Base-by-base conservation (phyloP, 2,113 vertebrate species). In the Sturnira hondurensis region DNA sequence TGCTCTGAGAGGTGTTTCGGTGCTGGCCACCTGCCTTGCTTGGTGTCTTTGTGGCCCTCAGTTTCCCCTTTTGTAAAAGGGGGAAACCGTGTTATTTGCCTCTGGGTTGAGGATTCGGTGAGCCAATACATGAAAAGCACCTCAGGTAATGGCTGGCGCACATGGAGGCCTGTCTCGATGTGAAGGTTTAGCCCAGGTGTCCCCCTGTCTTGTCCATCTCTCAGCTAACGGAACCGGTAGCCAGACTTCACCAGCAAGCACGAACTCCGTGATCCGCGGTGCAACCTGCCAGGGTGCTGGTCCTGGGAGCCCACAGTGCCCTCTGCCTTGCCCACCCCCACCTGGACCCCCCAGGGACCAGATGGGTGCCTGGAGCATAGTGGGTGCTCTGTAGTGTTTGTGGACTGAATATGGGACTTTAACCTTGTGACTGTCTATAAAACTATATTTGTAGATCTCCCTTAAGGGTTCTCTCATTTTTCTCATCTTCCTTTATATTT, bases 61-160 rank as follows among this genome's bases (percentile, higher is more conserved):
- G 54, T 70, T 70, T 89, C 24, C 54, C 56, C 19, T 85, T 63
- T 43, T 86, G 16, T 52, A 7, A 58, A 94, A 76, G 63, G 36
- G 7, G 26, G 56, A 6, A 50, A 26, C 24, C 10, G 0, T 61
- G 24, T 38, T 70, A 47, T 15, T 68, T 22, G 26, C 14, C n/a
- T 89, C 7, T 10, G 22, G 68, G n/a, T 74, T 76, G 41, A 76
- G 50, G 58, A 76, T 73, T 43, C 67, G 43, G 50, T 33, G 17
- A 56, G 36, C 54, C 13, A 31, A 1, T 73, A 11, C 45, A 10
- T 12, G 4, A 24, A 78, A 87, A 84, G 73, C 61, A 38, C 4
- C 63, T 33, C 2, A 52, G 4, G 4, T 4, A 3, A 45, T 1
- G 0, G 19, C 28, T 71, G 22, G 58, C 10, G 3, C 43, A 26